These are phyloP conservation scores for Heliothis peltigera DNA, from an alignment of 2,888 invertebrate species.

Conservation along the genomic window DNA sequence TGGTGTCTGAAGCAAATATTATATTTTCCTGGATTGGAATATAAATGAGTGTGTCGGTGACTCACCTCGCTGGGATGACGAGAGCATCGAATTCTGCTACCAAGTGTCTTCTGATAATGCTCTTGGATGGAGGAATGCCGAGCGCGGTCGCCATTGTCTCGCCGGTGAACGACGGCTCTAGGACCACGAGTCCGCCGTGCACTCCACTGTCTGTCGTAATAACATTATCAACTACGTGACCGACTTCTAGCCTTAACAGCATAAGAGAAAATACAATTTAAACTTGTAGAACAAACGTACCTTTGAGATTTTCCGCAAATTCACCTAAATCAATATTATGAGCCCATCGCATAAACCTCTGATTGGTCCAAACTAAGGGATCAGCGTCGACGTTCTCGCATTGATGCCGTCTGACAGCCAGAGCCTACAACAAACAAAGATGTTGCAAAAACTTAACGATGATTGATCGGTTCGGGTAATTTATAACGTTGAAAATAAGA, in stretches of 20 bases:
- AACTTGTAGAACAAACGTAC: constrained; percentile 81
- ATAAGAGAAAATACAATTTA: constrained; percentile 29
- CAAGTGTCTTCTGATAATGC: constrained; percentile 97
- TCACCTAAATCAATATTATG: constrained; percentile 97
- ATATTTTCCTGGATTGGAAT: constrained; percentile 62
- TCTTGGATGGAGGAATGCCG: constrained; percentile 97
- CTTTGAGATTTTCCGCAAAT: constrained; percentile 97
- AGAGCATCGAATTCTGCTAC: constrained; percentile 97
- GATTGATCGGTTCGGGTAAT: constrained; percentile 68
- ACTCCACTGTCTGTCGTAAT: constrained; percentile 95
- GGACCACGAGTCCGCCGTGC: constrained; percentile 97
- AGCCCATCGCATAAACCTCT: constrained; percentile 98
- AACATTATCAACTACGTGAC: constrained; percentile 45
- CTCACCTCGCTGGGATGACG: constrained; percentile 97
- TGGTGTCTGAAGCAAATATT: constrained; percentile 69
- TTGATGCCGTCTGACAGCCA: constrained; percentile 96
- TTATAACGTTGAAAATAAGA: constrained; percentile 66
- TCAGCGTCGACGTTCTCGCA: constrained; percentile 97
- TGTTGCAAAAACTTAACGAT: constrained; percentile 63
- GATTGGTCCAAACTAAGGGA: constrained; percentile 98
- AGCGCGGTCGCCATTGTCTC: constrained; percentile 98
- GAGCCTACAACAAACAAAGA: constrained; percentile 90
- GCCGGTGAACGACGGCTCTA: constrained; percentile 98
- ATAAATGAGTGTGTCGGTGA: constrained; percentile 45
- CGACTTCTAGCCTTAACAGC: constrained; percentile 5